phyloP scores from a whole-genome alignment of 2,113 vertebrate genomes.

The Ceyx cyanopectus region DNA sequence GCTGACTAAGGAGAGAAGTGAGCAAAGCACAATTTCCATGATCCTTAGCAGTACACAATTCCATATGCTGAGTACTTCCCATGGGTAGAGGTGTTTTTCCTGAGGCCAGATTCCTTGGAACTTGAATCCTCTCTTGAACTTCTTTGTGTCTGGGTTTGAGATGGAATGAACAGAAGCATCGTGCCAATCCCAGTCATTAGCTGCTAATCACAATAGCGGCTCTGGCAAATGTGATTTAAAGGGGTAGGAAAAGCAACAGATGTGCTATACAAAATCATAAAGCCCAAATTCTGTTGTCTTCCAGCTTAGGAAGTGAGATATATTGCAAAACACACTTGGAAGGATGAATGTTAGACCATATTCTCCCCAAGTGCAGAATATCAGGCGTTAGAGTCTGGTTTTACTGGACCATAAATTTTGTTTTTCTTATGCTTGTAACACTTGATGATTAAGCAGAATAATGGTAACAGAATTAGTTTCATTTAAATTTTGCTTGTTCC shows the following conservation, averaged over 20 bases:
- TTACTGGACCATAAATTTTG: neutral
- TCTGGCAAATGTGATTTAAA: neutral
- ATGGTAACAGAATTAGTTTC: neutral
- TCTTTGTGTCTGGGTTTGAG: neutral
- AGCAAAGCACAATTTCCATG: accelerated
- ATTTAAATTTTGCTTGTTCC: neutral
- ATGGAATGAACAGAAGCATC: neutral
- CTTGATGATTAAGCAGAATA: neutral
- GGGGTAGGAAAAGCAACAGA: neutral
- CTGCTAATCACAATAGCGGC: accelerated
- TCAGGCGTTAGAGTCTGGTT: neutral
- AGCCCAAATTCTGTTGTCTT: neutral
- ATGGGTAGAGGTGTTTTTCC: neutral
- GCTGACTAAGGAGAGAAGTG: neutral
- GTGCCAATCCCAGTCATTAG: accelerated
- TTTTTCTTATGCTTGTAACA: neutral
- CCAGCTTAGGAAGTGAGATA: neutral
- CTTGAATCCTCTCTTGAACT: neutral
- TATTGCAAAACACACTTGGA: neutral
- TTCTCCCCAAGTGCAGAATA: neutral
- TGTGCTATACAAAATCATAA: neutral
- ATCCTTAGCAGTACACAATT: no score
- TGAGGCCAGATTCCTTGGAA: neutral
- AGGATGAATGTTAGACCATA: accelerated
- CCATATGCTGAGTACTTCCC: accelerated